A percentile compares a stretch with the other conserved stretches of the same genome.
Conservation (phyloP, 2,888 invertebrate genomes). For the Napeogenes inachia region DNA sequence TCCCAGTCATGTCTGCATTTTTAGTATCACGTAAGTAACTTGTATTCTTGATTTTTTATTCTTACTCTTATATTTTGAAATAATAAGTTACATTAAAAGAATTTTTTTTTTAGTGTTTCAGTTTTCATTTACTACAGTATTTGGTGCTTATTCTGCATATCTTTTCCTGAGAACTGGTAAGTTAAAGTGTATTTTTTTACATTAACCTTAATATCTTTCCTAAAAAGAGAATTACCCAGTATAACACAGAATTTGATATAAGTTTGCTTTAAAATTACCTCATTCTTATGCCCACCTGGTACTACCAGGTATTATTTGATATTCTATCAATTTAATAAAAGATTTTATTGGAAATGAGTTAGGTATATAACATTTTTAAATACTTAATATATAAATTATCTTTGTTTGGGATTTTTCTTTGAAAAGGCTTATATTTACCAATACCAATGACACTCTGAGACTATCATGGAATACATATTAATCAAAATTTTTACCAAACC, state of each 20-base stretch:
- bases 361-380: too few relatives aligned
- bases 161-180: conserved; percentile 90
- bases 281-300: conserved; percentile 2
- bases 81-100: conserved; percentile 83
- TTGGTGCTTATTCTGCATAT: conserved; percentile 96
- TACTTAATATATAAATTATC: too few relatives aligned
- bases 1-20: conserved; percentile 82
- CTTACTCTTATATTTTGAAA: neutral
- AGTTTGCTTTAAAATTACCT: neutral
- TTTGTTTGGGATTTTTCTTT: too few relatives aligned
- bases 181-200: conserved; percentile 22
- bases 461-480: too few relatives aligned
- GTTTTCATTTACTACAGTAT: conserved; percentile 92
- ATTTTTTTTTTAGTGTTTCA: conserved; percentile 84
- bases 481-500: too few relatives aligned
- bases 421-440: too few relatives aligned
- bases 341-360: too few relatives aligned
- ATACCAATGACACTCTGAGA: too few relatives aligned
- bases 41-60: conserved; percentile 1
- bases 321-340: too few relatives aligned
- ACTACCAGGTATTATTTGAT: too few relatives aligned
- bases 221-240: too few relatives aligned
- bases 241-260: too few relatives aligned
- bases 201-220: conserved; percentile 10
- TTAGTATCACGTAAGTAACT: conserved; percentile 82